Conservation (phyloP, 1,140 invertebrate species). For the Cyrtorhinus lividipennis region DNA sequence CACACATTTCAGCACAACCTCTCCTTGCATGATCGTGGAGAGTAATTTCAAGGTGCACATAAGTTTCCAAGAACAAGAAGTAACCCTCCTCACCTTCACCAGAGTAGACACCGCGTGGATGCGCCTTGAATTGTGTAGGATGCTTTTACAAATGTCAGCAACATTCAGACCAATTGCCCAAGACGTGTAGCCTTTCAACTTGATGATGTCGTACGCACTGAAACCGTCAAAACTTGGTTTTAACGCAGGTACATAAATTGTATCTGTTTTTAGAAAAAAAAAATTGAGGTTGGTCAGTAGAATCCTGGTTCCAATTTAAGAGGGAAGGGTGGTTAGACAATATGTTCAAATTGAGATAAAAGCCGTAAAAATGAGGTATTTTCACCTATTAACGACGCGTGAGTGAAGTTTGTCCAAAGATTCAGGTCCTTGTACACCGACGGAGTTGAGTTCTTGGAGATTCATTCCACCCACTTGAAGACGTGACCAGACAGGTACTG, state of each 20-base stretch:
- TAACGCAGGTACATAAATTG: too few species aligned
- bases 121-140: conserved; percentile 59
- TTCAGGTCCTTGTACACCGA: conserved; percentile 55
- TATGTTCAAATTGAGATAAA: too few species aligned
- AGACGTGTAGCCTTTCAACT: conserved; percentile 76
- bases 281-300: too few species aligned
- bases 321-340: too few species aligned
- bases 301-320: too few species aligned
- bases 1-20: too few species aligned
- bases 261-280: not conserved
- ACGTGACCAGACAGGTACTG: conserved; percentile 84
- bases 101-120: conserved; percentile 69
- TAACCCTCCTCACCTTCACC: conserved; percentile 52
- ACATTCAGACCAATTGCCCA: conserved; percentile 83
- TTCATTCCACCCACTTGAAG: conserved; percentile 80
- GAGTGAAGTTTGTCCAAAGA: conserved; percentile 62
- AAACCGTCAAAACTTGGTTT: too few species aligned
- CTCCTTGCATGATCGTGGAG: too few species aligned
- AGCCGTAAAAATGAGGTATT: too few species aligned
- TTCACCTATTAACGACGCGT: conserved; percentile 53
- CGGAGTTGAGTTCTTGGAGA: conserved; percentile 55
- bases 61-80: too few species aligned
- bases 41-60: too few species aligned
- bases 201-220: conserved; percentile 80
- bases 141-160: conserved; percentile 50